Evolutionary conservation across 2,113 vertebrate species (phyloP).

Genomic region (Chloropsis hardwickii): DNA sequence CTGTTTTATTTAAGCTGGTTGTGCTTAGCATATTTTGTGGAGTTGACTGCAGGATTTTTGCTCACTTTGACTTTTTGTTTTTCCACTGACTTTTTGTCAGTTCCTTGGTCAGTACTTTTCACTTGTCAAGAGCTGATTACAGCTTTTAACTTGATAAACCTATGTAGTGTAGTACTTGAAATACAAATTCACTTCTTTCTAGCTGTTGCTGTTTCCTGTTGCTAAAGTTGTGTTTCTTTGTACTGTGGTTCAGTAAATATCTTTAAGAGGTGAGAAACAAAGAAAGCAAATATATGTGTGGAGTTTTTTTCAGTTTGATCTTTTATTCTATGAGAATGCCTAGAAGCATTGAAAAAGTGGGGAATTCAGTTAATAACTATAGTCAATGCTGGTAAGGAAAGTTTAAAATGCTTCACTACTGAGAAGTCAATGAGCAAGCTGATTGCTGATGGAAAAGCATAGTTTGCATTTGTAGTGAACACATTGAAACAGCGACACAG

Average conservation of each 20-base stretch:
- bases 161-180: background rate
- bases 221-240: background rate
- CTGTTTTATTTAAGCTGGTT: background rate
- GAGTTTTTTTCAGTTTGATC: background rate
- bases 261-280: background rate
- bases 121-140: background rate
- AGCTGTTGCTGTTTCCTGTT: background rate
- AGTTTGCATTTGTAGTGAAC: background rate
- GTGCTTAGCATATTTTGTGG: background rate
- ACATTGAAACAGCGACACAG: background rate
- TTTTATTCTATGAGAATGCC: background rate
- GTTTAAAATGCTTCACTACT: background rate
- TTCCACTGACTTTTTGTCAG: background rate
- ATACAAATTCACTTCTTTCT: background rate
- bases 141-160: background rate
- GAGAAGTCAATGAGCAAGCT: background rate
- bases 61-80: background rate
- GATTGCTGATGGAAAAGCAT: background rate
- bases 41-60: background rate
- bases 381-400: background rate
- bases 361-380: background rate
- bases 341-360: background rate
- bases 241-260: background rate
- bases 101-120: background rate
- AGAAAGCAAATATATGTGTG: background rate